phyloP scores from a whole-genome alignment of 2,888 invertebrate genomes.

The Beris morrisii region DNA sequence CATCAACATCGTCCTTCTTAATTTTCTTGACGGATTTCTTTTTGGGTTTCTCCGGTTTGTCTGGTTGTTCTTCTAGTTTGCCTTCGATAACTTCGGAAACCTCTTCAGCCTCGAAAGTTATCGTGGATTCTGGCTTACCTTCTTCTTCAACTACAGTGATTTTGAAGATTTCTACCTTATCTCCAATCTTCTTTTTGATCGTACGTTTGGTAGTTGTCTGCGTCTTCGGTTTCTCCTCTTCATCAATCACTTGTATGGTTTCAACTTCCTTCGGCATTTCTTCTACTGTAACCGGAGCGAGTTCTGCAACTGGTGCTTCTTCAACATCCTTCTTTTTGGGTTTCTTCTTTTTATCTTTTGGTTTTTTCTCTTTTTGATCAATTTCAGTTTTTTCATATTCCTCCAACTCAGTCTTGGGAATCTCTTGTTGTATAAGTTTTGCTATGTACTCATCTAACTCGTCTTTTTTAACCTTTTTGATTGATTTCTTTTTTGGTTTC shows the following conservation, averaged over 20 bases:
- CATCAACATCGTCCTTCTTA: constrained; percentile 47
- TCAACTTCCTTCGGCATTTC: constrained; percentile 54
- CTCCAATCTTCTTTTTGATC: constrained; percentile 54
- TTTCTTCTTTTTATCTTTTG: constrained; percentile 48
- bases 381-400: constrained; percentile 53
- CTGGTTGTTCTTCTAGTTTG: constrained; percentile 41
- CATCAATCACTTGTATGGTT: constrained; percentile 52
- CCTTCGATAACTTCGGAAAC: constrained; percentile 47
- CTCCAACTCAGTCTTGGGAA: constrained; percentile 54
- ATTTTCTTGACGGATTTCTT: constrained; percentile 50
- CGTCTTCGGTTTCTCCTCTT: constrained; percentile 48
- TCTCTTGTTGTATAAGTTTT: constrained; percentile 53
- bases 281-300: constrained; percentile 44
- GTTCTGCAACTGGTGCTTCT: constrained; percentile 47
- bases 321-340: constrained; percentile 47
- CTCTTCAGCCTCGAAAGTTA: constrained; percentile 55
- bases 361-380: constrained; percentile 50
- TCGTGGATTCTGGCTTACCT: constrained; percentile 53
- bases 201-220: constrained; percentile 50
- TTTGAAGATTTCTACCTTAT: constrained; percentile 55
- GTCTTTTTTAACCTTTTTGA: constrained; percentile 48
- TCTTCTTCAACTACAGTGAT: constrained; percentile 55
- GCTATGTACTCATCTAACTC: constrained; percentile 54
- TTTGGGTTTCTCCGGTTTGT: constrained; percentile 49
- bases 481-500: constrained; percentile 44